These are phyloP conservation scores for Mallotus villosus DNA, from an alignment of 2,797 vertebrate species.

Conservation along the genomic window DNA sequence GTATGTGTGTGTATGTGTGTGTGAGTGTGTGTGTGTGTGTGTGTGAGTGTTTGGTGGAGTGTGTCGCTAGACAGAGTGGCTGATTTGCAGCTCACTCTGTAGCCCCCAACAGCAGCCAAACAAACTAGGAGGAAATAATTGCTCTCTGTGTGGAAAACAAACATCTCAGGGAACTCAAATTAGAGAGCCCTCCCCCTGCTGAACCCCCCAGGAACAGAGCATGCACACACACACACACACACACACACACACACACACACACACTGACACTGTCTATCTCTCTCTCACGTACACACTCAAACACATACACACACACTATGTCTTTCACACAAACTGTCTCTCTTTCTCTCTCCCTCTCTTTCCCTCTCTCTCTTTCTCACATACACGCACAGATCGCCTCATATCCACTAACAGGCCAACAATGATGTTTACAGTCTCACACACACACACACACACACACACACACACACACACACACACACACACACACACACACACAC, in stretches of 20 bases:
- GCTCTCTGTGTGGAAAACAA: conserved; percentile 1
- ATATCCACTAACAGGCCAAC: too few relatives aligned
- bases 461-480: not conserved
- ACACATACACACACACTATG: conserved; percentile 9
- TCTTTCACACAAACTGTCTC: not conserved
- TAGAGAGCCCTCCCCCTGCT: not conserved
- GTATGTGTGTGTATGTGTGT: too few relatives aligned
- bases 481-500: conserved; percentile 1
- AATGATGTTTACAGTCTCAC: too few relatives aligned
- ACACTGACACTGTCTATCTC: not conserved
- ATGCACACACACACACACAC: conserved; percentile 5
- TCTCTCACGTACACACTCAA: not conserved
- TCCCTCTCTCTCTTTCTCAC: too few relatives aligned
- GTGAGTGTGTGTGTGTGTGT: too few relatives aligned
- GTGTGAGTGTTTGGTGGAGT: not conserved
- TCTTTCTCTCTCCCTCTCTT: too few relatives aligned
- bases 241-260: conserved; percentile 2
- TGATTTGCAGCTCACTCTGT: not conserved
- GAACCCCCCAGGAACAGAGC: conserved; percentile 3
- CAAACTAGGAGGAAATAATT: conserved; percentile 5
- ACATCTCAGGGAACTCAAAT: conserved; percentile 11
- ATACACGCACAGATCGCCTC: too few relatives aligned
- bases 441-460: not conserved
- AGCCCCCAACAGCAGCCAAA: conserved; percentile 5
- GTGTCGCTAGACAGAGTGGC: not conserved